phyloP scores from a whole-genome alignment of 2,113 vertebrate species.

The Ptyas mucosa region DNA sequence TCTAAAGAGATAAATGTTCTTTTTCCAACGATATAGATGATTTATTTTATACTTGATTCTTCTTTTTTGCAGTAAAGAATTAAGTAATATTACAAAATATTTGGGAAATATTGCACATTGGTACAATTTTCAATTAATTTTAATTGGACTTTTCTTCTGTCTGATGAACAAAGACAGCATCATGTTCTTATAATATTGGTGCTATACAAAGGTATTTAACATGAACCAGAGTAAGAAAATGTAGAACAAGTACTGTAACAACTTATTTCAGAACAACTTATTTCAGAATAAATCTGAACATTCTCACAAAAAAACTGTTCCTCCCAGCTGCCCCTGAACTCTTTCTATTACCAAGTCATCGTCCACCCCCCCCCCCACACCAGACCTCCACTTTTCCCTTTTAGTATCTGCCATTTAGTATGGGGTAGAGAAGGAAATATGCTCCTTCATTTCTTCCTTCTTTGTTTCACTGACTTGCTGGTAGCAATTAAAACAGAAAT shows the following conservation, averaged over 20 bases:
- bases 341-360: neutral
- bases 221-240: neutral
- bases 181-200: neutral
- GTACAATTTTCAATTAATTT: conserved; percentile 11
- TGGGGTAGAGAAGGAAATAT: neutral
- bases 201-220: neutral
- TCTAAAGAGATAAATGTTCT: neutral
- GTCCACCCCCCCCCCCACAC: accelerated
- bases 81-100: neutral
- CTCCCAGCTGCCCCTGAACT: neutral
- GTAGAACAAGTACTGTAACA: neutral
- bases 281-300: neutral
- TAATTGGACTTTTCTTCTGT: accelerated
- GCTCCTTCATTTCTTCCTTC: neutral
- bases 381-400: neutral
- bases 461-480: neutral
- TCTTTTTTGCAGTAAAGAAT: neutral
- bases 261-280: neutral
- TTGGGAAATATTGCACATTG: neutral
- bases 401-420: neutral
- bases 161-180: neutral
- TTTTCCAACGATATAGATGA: neutral
- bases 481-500: neutral
- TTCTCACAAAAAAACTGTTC: neutral
- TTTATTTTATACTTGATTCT: accelerated